Percentiles rank a stretch among this genome's conserved stretches.
phyloP scores from a whole-genome alignment of 2,888 invertebrate genomes.

The Tinea pellionella region DNA sequence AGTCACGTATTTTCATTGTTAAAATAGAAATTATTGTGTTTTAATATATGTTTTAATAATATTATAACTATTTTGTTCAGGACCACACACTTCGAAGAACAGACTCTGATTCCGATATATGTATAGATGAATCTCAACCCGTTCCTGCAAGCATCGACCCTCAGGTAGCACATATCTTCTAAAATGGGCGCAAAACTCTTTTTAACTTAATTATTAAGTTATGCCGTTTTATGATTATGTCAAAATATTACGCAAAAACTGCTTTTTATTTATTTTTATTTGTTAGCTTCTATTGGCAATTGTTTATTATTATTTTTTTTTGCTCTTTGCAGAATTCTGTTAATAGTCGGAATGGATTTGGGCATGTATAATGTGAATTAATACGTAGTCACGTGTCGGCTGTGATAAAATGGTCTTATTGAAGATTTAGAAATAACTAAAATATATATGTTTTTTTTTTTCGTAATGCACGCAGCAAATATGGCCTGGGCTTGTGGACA shows the following conservation, averaged over 20 bases:
- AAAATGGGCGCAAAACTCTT: background rate
- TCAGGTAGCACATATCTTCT: constrained; percentile 37
- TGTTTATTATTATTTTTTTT: constrained; percentile 27
- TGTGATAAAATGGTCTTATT: constrained; percentile 55
- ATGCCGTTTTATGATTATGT: background rate
- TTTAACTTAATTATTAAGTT: constrained; percentile 5
- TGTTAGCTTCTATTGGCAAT: constrained; percentile 18
- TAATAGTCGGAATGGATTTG: constrained; percentile 66
- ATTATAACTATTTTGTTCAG: constrained; percentile 37
- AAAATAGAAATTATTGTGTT: background rate
- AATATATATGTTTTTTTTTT: constrained; percentile 12
- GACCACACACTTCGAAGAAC: constrained; percentile 75
- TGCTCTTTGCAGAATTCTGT: constrained; percentile 67
- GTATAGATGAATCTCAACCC: constrained; percentile 76
- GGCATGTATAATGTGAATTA: constrained; percentile 59
- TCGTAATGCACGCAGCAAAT: constrained; percentile 66
- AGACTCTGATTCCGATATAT: constrained; percentile 92
- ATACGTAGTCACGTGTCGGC: constrained; percentile 48
- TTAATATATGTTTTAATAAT: background rate
- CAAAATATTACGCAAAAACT: constrained; percentile 20
- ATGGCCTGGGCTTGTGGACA: constrained; percentile 71
- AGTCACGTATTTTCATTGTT: no score
- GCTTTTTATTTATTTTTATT: background rate
- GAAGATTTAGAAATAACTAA: constrained; percentile 5
- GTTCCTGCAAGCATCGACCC: constrained; percentile 55